Percentiles rank a stretch among this genome's conserved stretches.
These are phyloP conservation scores for Brienomyrus longianalis DNA, from an alignment of 2,113 vertebrate genomes.

Conservation along the genomic window DNA sequence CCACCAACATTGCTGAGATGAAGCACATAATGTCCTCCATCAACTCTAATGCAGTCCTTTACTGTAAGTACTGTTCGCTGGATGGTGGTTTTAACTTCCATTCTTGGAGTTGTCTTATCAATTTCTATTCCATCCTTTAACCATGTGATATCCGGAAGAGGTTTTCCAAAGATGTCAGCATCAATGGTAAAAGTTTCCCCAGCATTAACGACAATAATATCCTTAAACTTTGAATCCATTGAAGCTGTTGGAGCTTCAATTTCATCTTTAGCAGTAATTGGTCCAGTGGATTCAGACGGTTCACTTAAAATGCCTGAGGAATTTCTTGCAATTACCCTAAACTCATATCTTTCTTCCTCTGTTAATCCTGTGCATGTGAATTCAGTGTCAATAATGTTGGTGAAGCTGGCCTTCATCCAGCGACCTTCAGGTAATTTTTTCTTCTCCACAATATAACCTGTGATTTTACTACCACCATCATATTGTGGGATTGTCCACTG, in stretches of 20 bases:
- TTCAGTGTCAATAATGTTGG: constrained; percentile 43
- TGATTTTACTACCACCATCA: constrained; percentile 78
- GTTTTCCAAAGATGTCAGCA: constrained; percentile 89
- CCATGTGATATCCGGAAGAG: constrained; percentile 84
- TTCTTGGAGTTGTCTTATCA: constrained; percentile 78
- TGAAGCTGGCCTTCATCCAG: constrained; percentile 52
- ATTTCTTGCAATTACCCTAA: constrained; percentile 92
- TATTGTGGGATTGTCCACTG: constrained; percentile 90
- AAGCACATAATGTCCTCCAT: constrained; percentile 86
- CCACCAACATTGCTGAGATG: constrained; percentile 91
- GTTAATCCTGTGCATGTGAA: constrained; percentile 81
- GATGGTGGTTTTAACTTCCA: constrained; percentile 88
- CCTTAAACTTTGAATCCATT: constrained; percentile 89
- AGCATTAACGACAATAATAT: constrained; percentile 79
- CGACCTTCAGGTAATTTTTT: constrained; percentile 87
- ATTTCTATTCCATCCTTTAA: constrained; percentile 90
- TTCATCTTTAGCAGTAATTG: constrained; percentile 94
- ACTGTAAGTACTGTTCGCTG: constrained; percentile 78
- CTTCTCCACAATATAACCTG: constrained; percentile 64
- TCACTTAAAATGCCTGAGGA: constrained; percentile 79
- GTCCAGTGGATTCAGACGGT: constrained; percentile 86
- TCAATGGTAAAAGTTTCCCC: constrained; percentile 88
- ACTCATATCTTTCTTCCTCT: constrained; percentile 86
- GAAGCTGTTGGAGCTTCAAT: constrained; percentile 85
- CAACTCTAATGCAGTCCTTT: constrained; percentile 87